Evolutionary conservation across 2,888 invertebrate species (phyloP), one percentile per base, ranked within the genome.

Genomic region (Harpalus rubripes): DNA sequence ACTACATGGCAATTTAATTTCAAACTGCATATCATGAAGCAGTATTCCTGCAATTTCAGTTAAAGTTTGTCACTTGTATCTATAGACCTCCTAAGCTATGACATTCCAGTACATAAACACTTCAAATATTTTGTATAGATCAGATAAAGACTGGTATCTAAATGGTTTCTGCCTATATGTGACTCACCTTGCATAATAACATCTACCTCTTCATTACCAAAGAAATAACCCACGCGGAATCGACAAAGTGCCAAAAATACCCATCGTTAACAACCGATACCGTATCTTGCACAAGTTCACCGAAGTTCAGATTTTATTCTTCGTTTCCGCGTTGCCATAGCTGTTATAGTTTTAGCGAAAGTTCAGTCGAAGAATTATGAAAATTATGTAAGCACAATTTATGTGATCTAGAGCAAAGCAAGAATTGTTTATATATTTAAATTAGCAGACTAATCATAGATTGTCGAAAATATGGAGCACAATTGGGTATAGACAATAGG

Each of bases 401-500:
- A 74, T 44, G 72, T 74, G 41, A 74, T 74, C 72, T 74, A 18
- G 72, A 74, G 72, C 72, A 74, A 32, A 32, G 41, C 68, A 68
- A 12, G 44, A 74, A 74, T 68, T 74, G 44, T 44, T 74, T 74
- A 44, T 74, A 12, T 41, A 74, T 74, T 74, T 74, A 74, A 74
- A 74, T 74, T 41, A 44, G 44, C 6, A 7, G 7, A 41, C 41
- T 74, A 74, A 74, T 74, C 72, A 74, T 74, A 74, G 18, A 41
- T 52, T 74, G 72, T 44, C 72, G 16, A 44, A 74, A 74, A 74
- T 44, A 32, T 32, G 32, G 32, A 52, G 44, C 44, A 52, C 10
- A 52, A 52, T 6, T 32, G 32, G 32, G 5, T 32, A 6, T 52
- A 12, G 44, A 52, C 44, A 52, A 52, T 52, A 12, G 44, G 12